phyloP scores from a whole-genome alignment of 1,140 invertebrate genomes.

The Lamellibrachia luymesi region DNA sequence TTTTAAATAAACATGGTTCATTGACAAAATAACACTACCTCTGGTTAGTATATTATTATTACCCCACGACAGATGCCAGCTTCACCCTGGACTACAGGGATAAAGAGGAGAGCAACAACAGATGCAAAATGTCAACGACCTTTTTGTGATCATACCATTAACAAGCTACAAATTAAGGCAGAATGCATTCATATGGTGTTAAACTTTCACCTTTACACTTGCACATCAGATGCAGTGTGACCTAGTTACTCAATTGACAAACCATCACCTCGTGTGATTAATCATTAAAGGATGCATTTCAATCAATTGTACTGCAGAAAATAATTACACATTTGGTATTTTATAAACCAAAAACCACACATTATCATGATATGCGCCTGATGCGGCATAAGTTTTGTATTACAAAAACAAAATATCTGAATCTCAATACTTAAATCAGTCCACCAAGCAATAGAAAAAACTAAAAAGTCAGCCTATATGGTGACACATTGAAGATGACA shows the following conservation, averaged over 20 bases:
- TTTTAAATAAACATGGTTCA: neutral
- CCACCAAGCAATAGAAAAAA: neutral
- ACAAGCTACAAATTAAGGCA: neutral
- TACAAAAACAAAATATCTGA: neutral
- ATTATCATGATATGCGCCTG: neutral
- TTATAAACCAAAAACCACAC: neutral
- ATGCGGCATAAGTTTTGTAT: neutral
- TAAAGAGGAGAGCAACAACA: neutral
- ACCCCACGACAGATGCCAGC: neutral
- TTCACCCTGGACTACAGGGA: too few relatives aligned
- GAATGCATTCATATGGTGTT: neutral
- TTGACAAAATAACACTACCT: neutral
- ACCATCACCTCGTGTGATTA: neutral
- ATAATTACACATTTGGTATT: neutral
- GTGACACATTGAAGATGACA: neutral
- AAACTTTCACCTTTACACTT: neutral
- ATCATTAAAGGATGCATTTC: neutral
- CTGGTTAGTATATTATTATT: neutral
- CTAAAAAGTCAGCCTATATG: neutral
- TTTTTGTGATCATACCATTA: neutral
- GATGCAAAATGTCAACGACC: neutral
- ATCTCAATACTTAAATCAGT: neutral
- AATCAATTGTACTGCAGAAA: neutral
- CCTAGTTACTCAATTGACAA: neutral
- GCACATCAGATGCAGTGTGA: neutral